A percentile compares a stretch with the other conserved stretches of the same genome.
These are phyloP conservation scores for Eustalomyia histrio DNA, from an alignment of 2,888 invertebrate species.

Conservation along the genomic window DNA sequence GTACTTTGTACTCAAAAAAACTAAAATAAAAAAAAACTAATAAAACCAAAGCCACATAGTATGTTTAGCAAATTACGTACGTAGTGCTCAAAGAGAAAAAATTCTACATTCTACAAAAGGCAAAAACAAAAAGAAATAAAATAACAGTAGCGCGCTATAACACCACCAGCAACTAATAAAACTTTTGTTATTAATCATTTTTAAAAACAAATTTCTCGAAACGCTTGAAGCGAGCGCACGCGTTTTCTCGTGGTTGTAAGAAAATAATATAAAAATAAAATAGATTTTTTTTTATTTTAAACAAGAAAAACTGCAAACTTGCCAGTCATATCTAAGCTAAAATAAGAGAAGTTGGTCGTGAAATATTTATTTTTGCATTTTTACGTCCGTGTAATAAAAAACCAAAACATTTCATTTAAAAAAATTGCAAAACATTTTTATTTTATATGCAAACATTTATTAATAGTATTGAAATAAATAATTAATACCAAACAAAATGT, in stretches of 20 bases:
- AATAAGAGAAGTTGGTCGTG: constrained; percentile 26
- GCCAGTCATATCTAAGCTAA: not conserved
- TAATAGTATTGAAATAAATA: constrained; percentile 4
- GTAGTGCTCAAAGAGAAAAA: not conserved
- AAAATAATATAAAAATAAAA: constrained; percentile 14
- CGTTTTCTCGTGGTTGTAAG: constrained; percentile 26
- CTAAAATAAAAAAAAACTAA: not conserved
- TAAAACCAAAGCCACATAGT: not conserved
- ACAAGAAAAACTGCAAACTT: constrained; percentile 23
- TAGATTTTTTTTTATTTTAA: not conserved
- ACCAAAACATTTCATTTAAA: not conserved
- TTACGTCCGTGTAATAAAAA: constrained; percentile 33
- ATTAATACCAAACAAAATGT: constrained; percentile 59
- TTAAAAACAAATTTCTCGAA: constrained; percentile 57
- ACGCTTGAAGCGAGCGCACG: constrained; percentile 59
- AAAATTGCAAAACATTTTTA: constrained; percentile 18
- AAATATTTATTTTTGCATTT: constrained; percentile 24
- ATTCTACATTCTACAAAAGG: not conserved
- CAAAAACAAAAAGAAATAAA: constrained; percentile 14
- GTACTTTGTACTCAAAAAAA: not conserved
- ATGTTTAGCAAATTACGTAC: not conserved
- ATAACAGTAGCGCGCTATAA: constrained; percentile 10
- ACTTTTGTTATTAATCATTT: constrained; percentile 57
- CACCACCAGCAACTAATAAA: constrained; percentile 49
- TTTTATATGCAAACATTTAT: constrained; percentile 19